These are phyloP conservation scores for Cathartes aura DNA, from an alignment of 2,113 vertebrate species.

Conservation along the genomic window DNA sequence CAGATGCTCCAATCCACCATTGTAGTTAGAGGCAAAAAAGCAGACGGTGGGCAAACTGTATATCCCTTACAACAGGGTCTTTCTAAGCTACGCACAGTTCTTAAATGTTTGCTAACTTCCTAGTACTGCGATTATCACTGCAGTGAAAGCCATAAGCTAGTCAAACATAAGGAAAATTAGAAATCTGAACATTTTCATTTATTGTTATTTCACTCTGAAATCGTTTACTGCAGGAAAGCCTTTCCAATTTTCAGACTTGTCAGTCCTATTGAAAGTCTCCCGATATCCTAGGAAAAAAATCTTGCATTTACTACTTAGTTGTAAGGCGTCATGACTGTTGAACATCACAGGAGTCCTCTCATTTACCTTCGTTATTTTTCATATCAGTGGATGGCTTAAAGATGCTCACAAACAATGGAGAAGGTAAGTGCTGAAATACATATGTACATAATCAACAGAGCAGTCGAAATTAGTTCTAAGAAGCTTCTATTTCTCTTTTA, in stretches of 20 bases:
- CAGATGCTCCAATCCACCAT: neutral
- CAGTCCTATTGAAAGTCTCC: neutral
- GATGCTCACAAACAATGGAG: neutral
- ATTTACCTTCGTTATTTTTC: neutral
- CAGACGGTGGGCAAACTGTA: neutral
- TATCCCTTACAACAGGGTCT: neutral
- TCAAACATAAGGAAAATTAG: neutral
- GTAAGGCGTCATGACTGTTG: fast-evolving
- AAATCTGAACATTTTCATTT: neutral
- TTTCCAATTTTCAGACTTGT: neutral
- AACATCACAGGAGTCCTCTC: neutral
- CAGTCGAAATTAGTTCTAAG: neutral
- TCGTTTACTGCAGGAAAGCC: neutral
- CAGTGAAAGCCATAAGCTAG: neutral
- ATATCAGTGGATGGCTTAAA: neutral
- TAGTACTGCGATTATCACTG: neutral
- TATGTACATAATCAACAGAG: neutral
- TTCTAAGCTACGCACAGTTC: neutral
- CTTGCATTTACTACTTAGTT: neutral
- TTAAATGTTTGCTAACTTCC: neutral
- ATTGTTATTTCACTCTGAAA: neutral
- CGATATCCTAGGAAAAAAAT: neutral
- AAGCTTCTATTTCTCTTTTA: neutral
- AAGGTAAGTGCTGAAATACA: neutral
- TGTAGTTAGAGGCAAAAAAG: neutral